Percentiles rank a stretch among this genome's conserved stretches.
These are phyloP conservation scores for Elgaria multicarinata DNA, from an alignment of 2,113 vertebrate genomes.

Conservation along the genomic window DNA sequence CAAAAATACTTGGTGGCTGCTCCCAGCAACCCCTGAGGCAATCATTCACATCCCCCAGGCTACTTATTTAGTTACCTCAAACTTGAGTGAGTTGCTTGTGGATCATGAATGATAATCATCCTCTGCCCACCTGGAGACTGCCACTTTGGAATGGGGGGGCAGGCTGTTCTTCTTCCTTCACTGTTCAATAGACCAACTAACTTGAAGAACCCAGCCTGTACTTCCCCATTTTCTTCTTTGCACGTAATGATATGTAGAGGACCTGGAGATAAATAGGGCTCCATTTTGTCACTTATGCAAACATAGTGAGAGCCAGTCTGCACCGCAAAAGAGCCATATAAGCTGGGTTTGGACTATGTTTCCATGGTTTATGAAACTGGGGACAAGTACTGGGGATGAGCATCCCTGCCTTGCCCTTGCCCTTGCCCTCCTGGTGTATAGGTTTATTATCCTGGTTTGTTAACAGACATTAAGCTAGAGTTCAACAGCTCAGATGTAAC, in stretches of 20 bases:
- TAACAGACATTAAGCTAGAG: not conserved
- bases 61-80: slow-evolving; percentile 8
- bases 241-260: not conserved
- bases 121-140: not conserved
- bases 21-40: not conserved
- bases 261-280: not conserved
- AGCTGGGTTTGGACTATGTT: no score
- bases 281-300: not conserved
- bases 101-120: slow-evolving; percentile 1
- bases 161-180: not conserved
- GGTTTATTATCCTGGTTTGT: not conserved
- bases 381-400: not conserved
- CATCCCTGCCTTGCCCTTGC: not conserved
- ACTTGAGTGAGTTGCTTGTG: slow-evolving; percentile 5
- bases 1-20: not conserved
- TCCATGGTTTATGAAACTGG: not conserved
- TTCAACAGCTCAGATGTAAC: not conserved
- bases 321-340: not conserved
- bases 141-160: not conserved
- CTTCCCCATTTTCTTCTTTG: not conserved
- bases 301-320: not conserved
- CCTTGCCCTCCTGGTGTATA: not conserved
- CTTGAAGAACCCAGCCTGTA: not conserved
- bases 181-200: not conserved
- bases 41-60: not conserved